Conservation (phyloP, 1,140 invertebrate genomes). For the Macrobrachium rosenbergii region DNA sequence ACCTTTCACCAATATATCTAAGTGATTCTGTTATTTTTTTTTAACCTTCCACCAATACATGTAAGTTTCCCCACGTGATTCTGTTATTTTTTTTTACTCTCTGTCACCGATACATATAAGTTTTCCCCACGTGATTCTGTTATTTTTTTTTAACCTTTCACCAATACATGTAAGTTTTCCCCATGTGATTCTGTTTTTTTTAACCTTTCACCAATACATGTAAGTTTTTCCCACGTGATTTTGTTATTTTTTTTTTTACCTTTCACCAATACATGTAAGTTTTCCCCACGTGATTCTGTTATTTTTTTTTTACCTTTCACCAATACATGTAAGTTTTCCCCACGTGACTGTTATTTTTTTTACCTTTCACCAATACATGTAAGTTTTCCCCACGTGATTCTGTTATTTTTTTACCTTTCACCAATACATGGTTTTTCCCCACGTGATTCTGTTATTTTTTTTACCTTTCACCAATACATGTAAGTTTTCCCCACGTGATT, state of each 20-base stretch:
- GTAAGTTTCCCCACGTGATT: too few species aligned
- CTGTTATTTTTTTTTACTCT: too few species aligned
- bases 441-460: not conserved
- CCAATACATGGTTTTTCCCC: too few species aligned
- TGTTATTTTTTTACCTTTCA: not conserved
- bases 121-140: too few species aligned
- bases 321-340: too few species aligned
- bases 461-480: not conserved
- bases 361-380: slow-evolving; percentile 21
- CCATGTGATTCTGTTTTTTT: not conserved
- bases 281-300: not conserved
- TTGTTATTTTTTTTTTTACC: not conserved
- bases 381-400: not conserved
- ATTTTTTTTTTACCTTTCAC: too few species aligned
- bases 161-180: too few species aligned
- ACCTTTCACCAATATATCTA: not conserved
- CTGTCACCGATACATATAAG: not conserved
- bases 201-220: slow-evolving; percentile 25
- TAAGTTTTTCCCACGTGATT: not conserved
- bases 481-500: not conserved
- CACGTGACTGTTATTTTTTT: not conserved
- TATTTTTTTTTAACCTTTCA: too few species aligned
- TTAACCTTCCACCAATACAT: not conserved
- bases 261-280: not conserved
- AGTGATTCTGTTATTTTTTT: too few species aligned